These are phyloP conservation scores for Belonocnema kinseyi DNA, from an alignment of 1,140 invertebrate genomes.

Conservation along the genomic window DNA sequence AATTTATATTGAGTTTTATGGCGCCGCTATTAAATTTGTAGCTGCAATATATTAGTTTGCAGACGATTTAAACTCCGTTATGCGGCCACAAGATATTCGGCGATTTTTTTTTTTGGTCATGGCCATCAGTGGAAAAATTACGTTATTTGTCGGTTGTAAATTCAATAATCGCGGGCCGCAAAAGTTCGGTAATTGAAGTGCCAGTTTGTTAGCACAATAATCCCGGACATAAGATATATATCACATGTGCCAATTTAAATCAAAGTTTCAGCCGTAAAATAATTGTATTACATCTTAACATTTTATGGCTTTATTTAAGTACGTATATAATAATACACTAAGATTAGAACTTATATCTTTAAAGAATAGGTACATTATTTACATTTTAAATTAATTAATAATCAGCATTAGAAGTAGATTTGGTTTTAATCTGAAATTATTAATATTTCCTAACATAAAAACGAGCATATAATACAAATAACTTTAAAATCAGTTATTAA, in stretches of 20 bases:
- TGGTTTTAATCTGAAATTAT: no score
- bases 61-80: constrained; percentile 1
- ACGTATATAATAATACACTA: background rate
- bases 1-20: background rate
- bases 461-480: no score
- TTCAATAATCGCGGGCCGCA: constrained; percentile 14
- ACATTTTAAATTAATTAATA: no score
- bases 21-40: background rate
- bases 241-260: background rate
- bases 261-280: background rate
- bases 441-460: no score
- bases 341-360: background rate
- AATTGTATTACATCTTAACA: background rate
- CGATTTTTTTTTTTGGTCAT: background rate
- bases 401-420: no score
- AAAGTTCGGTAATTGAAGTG: constrained; percentile 33
- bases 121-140: background rate
- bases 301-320: background rate
- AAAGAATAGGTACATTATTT: no score
- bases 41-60: constrained; percentile 3
- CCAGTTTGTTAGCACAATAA: constrained; percentile 24
- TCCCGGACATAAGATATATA: background rate
- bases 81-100: background rate
- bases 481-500: no score
- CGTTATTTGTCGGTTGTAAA: constrained; percentile 18